Conservation (phyloP, 2,797 vertebrate genomes). For the Anabacerthia variegaticeps region DNA sequence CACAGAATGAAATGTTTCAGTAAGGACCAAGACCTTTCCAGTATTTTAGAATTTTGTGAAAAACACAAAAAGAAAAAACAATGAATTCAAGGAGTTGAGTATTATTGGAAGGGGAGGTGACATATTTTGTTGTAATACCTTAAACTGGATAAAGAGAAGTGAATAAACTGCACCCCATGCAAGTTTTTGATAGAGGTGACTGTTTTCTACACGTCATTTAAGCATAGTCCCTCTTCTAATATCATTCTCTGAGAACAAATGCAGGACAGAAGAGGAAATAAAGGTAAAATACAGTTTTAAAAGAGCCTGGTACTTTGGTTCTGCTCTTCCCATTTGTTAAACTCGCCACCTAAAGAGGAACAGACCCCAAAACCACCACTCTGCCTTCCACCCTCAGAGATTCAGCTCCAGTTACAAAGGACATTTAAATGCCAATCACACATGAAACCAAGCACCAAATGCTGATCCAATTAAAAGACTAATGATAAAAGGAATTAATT, state of each 20-base stretch:
- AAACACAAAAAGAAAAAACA: no score
- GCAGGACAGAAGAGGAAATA: neutral
- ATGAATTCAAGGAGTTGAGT: neutral
- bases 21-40: neutral
- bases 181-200: neutral
- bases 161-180: neutral
- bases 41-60: neutral
- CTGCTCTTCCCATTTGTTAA: neutral
- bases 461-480: neutral
- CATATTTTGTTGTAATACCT: neutral
- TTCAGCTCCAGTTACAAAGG: neutral
- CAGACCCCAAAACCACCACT: neutral
- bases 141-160: neutral
- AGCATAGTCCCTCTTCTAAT: neutral
- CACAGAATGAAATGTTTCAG: neutral
- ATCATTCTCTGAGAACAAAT: neutral
- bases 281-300: neutral
- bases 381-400: neutral
- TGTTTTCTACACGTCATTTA: neutral
- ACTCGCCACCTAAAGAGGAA: neutral
- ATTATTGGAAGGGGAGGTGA: accelerated
- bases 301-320: neutral
- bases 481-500: neutral
- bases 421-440: neutral
- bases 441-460: neutral